Evolutionary conservation across 2,797 vertebrate genomes (phyloP), one percentile per base, ranked within the genome.

Genomic region (Pagetopsis macropterus): DNA sequence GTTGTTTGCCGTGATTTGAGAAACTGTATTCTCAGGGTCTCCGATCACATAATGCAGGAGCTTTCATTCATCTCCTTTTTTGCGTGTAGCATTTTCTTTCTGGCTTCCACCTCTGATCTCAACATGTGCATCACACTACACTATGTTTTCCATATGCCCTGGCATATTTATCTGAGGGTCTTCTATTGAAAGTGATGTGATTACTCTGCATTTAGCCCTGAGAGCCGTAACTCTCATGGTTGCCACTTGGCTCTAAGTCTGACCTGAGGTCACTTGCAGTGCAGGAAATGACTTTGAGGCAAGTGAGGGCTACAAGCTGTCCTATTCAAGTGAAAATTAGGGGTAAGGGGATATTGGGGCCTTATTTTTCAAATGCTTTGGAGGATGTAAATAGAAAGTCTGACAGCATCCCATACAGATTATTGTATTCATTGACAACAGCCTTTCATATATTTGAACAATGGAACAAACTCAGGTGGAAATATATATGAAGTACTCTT

Each of bases 191-290:
- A 75, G 40, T 16, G 40, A 63, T 51, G 40, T 16, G 58, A 70
- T 74, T 43, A 27, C 17, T 43, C 13, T 70, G n/a, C 44, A 70
- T 52, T 69, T 58, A 60, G 17, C 11, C 43, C 21, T n/a, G 16
- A 65, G 41, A 50, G 19, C 45, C 8, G 23, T 76, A 82, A 69
- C 9, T 46, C 59, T 70, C 16, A 19, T 56, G 21, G 16, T 68
- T 31, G 50, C 19, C 4, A 11, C 12, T 75, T 69, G 44, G 44
- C 41, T 45, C 15, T 21, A 52, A 58, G 49, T 73, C 59, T 73
- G 75, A 82, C 19, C 64, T 67, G 31, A 78, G 70, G 57, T 84
- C 54, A 55, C 33, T 52, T 55, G 49, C 62, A 63, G 21, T 57
- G 62, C 51, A 67, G 66, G 59, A 75, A 65, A 80, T 56, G 16